Conservation (phyloP, 2,888 invertebrate genomes). For the Mythimna pallens region DNA sequence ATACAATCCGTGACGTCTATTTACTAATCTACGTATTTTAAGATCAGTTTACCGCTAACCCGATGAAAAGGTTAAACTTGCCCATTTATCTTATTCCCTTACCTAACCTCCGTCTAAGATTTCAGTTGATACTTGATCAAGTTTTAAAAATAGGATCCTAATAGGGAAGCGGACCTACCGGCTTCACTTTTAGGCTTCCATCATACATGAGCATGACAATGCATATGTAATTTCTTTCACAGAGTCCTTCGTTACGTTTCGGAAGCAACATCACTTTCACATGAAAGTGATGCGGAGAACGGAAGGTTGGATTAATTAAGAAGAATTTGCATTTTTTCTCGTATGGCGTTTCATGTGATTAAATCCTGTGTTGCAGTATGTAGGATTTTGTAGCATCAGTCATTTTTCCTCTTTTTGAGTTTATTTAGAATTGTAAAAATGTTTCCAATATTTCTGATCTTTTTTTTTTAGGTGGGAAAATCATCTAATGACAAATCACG, state of each 20-base stretch:
- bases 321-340: conserved; percentile 38
- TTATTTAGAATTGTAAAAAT: neutral
- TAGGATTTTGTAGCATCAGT: conserved; percentile 4
- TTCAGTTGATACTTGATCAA: conserved; percentile 3
- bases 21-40: neutral
- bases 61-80: conserved; percentile 1
- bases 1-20: neutral
- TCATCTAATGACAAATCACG: too few species aligned
- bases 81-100: neutral
- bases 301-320: conserved; percentile 11
- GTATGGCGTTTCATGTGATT: conserved; percentile 1
- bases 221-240: conserved; percentile 21
- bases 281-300: conserved; percentile 30
- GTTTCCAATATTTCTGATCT: neutral
- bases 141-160: neutral
- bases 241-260: conserved; percentile 7
- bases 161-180: neutral
- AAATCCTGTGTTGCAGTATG: conserved; percentile 15
- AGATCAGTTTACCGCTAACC: conserved; percentile 16
- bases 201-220: conserved; percentile 15
- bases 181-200: neutral
- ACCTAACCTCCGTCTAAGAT: conserved; percentile 2
- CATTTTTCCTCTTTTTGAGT: neutral
- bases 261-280: neutral
- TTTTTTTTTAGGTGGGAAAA: too few species aligned